phyloP scores from a whole-genome alignment of 1,140 invertebrate species.

The Brachystomella parvula region DNA sequence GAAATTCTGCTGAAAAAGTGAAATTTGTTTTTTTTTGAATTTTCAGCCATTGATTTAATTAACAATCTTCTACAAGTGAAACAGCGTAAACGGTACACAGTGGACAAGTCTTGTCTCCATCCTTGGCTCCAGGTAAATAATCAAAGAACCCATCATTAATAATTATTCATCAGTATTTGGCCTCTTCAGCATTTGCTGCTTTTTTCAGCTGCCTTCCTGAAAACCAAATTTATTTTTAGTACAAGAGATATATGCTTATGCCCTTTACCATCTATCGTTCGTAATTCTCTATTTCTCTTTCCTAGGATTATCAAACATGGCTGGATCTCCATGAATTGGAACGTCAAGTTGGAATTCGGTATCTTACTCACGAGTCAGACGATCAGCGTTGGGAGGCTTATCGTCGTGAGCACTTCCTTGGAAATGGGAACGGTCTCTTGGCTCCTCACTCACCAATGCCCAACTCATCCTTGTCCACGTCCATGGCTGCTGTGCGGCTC shows the following conservation, averaged over 20 bases:
- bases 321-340: constrained; percentile 85
- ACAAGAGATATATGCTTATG: too few relatives aligned
- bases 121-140: constrained; percentile 77
- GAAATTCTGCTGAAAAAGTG: neutral
- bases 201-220: too few relatives aligned
- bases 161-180: too few relatives aligned
- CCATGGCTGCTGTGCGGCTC: constrained; percentile 35
- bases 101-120: constrained; percentile 91
- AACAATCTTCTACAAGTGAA: constrained; percentile 98
- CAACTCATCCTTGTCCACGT: constrained; percentile 29
- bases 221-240: too few relatives aligned
- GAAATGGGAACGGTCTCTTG: constrained; percentile 33
- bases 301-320: constrained; percentile 90
- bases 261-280: too few relatives aligned
- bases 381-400: constrained; percentile 77
- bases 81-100: constrained; percentile 90
- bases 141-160: too few relatives aligned
- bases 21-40: constrained; percentile 37
- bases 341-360: constrained; percentile 67
- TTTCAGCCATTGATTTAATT: constrained; percentile 91
- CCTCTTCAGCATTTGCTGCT: too few relatives aligned
- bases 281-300: constrained; percentile 35
- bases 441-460: constrained; percentile 26
- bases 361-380: constrained; percentile 92
- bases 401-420: constrained; percentile 29